Conservation (phyloP, 2,888 invertebrate species). For the Meganola albula region DNA sequence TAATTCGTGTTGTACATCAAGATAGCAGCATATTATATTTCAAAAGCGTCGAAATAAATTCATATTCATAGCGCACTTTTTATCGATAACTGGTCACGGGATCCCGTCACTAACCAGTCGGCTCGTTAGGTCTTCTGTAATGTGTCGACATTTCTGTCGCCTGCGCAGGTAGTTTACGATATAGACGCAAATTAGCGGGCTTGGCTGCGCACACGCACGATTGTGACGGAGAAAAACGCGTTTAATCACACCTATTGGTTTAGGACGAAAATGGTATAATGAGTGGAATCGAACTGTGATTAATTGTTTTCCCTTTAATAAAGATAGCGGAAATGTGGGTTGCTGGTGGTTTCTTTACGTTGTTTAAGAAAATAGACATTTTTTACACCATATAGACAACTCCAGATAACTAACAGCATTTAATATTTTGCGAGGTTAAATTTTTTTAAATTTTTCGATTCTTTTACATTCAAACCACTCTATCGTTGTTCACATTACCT, state of each 20-base stretch:
- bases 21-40: constrained; percentile 30
- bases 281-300: constrained; percentile 11
- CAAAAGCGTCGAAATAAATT: constrained; percentile 32
- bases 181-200: constrained; percentile 37
- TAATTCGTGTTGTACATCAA: constrained; percentile 32
- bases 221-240: constrained; percentile 14
- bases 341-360: constrained; percentile 6
- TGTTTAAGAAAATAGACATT: too few species aligned
- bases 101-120: constrained; percentile 33
- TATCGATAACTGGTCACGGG: constrained; percentile 31
- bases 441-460: too few species aligned
- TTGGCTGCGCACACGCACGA: constrained; percentile 20
- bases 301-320: constrained; percentile 19
- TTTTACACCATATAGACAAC: too few species aligned
- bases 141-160: constrained; percentile 53
- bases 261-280: constrained; percentile 21
- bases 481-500: too few species aligned
- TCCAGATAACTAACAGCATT: too few species aligned
- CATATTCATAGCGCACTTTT: constrained; percentile 36
- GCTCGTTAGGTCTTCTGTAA: constrained; percentile 51
- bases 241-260: constrained; percentile 20
- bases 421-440: too few species aligned
- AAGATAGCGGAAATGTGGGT: constrained; percentile 4
- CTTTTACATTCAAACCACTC: too few species aligned
- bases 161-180: constrained; percentile 38